A percentile compares a stretch with the other conserved stretches of the same genome.
phyloP scores from a whole-genome alignment of 2,797 vertebrate genomes.

The Eidolon dupreanum region DNA sequence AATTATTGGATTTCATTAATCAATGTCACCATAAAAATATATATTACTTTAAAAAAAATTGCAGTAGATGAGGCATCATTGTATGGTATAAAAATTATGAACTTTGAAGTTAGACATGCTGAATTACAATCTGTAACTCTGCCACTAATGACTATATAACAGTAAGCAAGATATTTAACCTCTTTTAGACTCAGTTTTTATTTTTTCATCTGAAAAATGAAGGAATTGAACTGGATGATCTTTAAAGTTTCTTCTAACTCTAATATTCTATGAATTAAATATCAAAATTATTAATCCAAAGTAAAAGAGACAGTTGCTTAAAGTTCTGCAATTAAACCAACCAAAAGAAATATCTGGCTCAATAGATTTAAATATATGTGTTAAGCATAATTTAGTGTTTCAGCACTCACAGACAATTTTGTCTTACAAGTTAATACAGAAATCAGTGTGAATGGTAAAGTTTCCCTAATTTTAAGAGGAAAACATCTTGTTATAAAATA shows the following conservation, averaged over 20 bases:
- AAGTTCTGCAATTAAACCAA: constrained; percentile 80
- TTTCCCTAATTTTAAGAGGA: constrained; percentile 65
- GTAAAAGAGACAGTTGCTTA: constrained; percentile 76
- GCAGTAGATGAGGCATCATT: background rate
- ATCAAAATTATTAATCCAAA: constrained; percentile 65
- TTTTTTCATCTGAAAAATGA: constrained; percentile 25
- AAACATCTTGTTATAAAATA: constrained; percentile 61
- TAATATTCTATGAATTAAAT: constrained; percentile 45
- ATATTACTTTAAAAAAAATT: too few species aligned
- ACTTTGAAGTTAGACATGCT: background rate
- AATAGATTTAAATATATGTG: constrained; percentile 68
- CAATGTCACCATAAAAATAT: too few species aligned
- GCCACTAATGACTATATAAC: constrained; percentile 25
- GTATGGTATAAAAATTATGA: background rate
- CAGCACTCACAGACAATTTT: constrained; percentile 70
- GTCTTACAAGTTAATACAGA: constrained; percentile 73
- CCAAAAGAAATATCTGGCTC: constrained; percentile 75
- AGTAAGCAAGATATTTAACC: constrained; percentile 29
- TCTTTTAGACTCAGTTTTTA: background rate
- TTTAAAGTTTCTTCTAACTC: constrained; percentile 33
- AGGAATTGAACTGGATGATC: constrained; percentile 26
- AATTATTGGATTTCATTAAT: too few species aligned
- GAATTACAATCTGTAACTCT: constrained; percentile 18
- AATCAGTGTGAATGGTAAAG: constrained; percentile 71
- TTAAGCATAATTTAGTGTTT: constrained; percentile 77